Percentiles rank a stretch among this genome's conserved stretches.
These are phyloP conservation scores for Drosophila bipectinata DNA, from an alignment of 1,140 invertebrate genomes.

Conservation along the genomic window DNA sequence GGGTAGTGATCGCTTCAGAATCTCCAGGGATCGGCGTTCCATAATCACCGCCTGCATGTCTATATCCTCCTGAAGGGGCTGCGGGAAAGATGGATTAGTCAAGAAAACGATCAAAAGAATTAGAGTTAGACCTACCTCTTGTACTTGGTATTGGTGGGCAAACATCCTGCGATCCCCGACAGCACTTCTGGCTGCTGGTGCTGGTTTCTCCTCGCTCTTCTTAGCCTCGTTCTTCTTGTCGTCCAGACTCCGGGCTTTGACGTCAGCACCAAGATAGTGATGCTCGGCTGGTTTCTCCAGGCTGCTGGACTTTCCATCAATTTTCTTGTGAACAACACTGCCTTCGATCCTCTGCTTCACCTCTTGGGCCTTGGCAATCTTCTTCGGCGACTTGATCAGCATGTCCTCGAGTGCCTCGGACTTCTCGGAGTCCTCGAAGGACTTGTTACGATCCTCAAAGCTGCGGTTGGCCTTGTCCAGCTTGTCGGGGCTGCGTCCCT, in stretches of 20 bases:
- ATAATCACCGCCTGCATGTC: constrained; percentile 87
- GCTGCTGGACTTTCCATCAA: constrained; percentile 85
- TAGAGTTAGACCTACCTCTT: constrained; percentile 16
- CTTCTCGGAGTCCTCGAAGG: constrained; percentile 86
- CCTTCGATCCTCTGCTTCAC: constrained; percentile 87
- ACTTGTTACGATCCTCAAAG: constrained; percentile 86
- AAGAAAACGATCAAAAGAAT: background rate
- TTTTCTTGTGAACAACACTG: constrained; percentile 86
- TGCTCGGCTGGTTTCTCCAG: constrained; percentile 85
- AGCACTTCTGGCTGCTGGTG: constrained; percentile 55
- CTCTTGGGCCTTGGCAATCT: constrained; percentile 86
- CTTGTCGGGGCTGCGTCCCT: constrained; percentile 85
- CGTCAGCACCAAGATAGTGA: constrained; percentile 85
- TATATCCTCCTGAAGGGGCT: constrained; percentile 83
- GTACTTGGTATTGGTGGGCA: constrained; percentile 76
- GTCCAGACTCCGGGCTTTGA: constrained; percentile 87
- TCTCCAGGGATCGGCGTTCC: constrained; percentile 86
- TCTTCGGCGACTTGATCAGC: constrained; percentile 86
- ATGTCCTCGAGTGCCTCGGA: constrained; percentile 84
- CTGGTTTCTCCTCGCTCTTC: constrained; percentile 68
- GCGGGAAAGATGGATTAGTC: constrained; percentile 2
- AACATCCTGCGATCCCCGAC: constrained; percentile 81
- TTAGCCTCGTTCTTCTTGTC: constrained; percentile 70
- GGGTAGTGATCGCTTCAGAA: constrained; percentile 75
- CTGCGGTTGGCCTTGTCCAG: constrained; percentile 86